Conservation (phyloP, 2,113 vertebrate genomes). For the Cyanoramphus novaezelandiae region DNA sequence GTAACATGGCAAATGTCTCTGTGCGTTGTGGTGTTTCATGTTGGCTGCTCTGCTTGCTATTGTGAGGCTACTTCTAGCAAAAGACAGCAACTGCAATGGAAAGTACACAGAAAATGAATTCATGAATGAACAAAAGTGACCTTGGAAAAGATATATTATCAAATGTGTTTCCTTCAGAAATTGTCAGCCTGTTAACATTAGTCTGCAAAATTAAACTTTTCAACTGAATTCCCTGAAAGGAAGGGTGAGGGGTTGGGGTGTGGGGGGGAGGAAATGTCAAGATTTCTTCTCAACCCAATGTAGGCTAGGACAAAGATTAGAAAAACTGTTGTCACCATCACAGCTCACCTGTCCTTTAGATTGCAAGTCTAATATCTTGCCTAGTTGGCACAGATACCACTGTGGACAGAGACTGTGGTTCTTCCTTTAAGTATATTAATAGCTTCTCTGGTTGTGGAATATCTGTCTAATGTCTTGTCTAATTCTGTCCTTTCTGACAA, state of each 20-base stretch:
- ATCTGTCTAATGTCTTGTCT: neutral
- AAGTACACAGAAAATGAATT: neutral
- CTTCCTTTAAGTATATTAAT: neutral
- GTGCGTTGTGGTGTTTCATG: neutral
- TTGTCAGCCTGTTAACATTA: neutral
- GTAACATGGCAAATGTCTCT: neutral
- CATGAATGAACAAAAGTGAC: neutral
- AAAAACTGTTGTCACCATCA: neutral
- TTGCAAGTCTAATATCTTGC: neutral
- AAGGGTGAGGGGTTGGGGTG: accelerated
- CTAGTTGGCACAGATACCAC: neutral
- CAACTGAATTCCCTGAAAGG: neutral
- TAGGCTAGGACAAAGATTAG: neutral
- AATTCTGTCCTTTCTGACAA: neutral
- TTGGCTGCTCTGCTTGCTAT: neutral
- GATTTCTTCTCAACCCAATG: neutral
- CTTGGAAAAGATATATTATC: neutral
- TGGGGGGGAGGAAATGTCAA: neutral
- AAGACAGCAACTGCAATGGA: neutral
- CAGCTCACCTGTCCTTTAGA: neutral
- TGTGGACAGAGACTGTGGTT: neutral
- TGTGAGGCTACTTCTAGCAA: neutral
- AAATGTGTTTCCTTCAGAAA: neutral
- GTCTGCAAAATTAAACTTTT: neutral
- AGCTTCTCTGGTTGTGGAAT: neutral